Conservation (phyloP, 1,140 invertebrate genomes). For the Papilio polytes region DNA sequence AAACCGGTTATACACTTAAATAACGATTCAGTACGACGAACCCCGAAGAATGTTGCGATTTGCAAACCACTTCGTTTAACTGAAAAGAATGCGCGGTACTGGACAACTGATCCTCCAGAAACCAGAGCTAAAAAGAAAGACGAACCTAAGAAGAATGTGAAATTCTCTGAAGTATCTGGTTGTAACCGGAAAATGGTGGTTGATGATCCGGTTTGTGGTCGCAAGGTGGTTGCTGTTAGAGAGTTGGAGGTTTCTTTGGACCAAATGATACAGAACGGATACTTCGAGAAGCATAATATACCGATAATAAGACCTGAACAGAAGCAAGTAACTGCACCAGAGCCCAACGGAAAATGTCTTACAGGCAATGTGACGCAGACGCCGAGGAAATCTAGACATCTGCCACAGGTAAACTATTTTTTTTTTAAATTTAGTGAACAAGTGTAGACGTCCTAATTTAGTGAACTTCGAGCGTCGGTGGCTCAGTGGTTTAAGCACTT, state of each 20-base stretch:
- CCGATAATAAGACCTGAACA: constrained; percentile 65
- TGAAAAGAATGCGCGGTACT: constrained; percentile 71
- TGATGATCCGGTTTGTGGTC: constrained; percentile 71
- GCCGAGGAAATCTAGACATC: constrained; percentile 71
- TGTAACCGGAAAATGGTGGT: constrained; percentile 78
- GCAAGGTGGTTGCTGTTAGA: constrained; percentile 75
- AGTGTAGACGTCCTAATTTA: too few species aligned
- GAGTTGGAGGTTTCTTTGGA: constrained; percentile 81
- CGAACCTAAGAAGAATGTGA: constrained; percentile 79
- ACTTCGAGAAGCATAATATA: constrained; percentile 81
- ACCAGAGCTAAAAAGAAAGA: constrained; percentile 61
- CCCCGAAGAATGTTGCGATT: constrained; percentile 72
- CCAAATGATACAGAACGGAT: constrained; percentile 80
- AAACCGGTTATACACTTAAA: constrained; percentile 37
- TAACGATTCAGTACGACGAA: constrained; percentile 42
- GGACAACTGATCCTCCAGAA: constrained; percentile 71
- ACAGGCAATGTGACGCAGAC: constrained; percentile 54
- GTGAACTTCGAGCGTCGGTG: too few species aligned
- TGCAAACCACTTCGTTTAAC: constrained; percentile 72
- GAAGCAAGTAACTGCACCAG: constrained; percentile 55
- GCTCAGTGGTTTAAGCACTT: too few species aligned
- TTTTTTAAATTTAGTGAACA: too few species aligned
- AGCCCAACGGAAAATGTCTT: constrained; percentile 75
- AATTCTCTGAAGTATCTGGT: constrained; percentile 82
- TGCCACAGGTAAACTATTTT: constrained; percentile 73